phyloP scores from a whole-genome alignment of 2,113 vertebrate genomes.

The Hemichromis elongatus region DNA sequence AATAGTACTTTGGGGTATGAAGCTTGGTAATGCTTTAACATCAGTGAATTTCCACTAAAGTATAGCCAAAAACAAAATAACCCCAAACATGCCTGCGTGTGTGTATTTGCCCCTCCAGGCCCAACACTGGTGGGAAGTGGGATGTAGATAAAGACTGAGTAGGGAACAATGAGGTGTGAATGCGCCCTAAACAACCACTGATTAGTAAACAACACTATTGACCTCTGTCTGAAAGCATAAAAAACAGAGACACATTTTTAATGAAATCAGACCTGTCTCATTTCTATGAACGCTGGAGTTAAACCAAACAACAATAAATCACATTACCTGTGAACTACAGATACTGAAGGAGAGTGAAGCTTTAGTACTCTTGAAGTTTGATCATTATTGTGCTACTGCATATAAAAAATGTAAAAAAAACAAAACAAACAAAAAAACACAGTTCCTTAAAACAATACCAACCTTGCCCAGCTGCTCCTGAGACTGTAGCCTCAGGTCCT shows the following conservation, averaged over 20 bases:
- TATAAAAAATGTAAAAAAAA: too few relatives aligned
- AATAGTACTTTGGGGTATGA: not conserved
- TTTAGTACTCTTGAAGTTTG: not conserved
- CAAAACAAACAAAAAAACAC: too few relatives aligned
- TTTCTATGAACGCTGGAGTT: fast-evolving
- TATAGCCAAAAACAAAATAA: not conserved
- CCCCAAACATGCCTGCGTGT: not conserved
- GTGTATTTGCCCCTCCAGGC: not conserved
- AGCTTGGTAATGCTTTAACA: not conserved
- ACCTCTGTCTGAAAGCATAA: not conserved
- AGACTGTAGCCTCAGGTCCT: slow-evolving; percentile 34
- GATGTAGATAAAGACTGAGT: not conserved
- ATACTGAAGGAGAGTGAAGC: fast-evolving
- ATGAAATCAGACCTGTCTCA: not conserved
- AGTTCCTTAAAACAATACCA: not conserved
- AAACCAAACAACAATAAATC: not conserved
- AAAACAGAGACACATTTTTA: not conserved
- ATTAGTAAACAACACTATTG: not conserved
- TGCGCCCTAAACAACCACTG: not conserved
- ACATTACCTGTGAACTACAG: not conserved
- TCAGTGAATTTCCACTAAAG: not conserved
- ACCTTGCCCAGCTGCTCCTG: slow-evolving; percentile 57
- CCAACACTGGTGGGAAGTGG: not conserved
- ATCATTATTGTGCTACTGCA: not conserved
- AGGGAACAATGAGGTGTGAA: not conserved